Evolutionary conservation across 2,797 vertebrate genomes (phyloP).

Genomic region (Gastrophryne carolinensis): DNA sequence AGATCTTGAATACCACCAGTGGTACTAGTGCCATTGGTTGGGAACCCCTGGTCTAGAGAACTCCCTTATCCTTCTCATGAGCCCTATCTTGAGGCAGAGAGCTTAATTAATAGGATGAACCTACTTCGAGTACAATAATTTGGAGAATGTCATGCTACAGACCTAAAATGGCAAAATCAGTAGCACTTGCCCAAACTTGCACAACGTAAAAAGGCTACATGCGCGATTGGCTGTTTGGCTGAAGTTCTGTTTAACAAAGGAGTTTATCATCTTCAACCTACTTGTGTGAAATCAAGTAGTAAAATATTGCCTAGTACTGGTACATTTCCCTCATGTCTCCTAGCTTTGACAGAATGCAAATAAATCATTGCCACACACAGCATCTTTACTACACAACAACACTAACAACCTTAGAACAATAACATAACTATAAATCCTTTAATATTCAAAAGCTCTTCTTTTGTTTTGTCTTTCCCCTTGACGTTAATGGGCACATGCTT

Average conservation of each 20-base stretch:
- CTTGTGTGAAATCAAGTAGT: neutral
- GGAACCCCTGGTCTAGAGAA: too few species aligned
- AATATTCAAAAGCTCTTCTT: conserved; percentile 48
- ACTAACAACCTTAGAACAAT: conserved; percentile 46
- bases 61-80: too few species aligned
- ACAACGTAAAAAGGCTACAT: too few species aligned
- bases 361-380: conserved; percentile 24
- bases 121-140: too few species aligned
- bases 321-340: conserved; percentile 15
- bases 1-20: too few species aligned
- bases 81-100: too few species aligned
- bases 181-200: too few species aligned
- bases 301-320: conserved; percentile 2
- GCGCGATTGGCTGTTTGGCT: too few species aligned
- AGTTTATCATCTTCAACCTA: conserved; percentile 4
- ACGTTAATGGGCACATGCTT: conserved; percentile 50
- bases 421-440: conserved; percentile 44
- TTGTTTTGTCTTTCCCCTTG: conserved; percentile 50
- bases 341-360: conserved; percentile 4
- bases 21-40: too few species aligned
- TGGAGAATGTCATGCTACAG: too few species aligned
- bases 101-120: too few species aligned
- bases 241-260: neutral
- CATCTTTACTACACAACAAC: conserved; percentile 41
- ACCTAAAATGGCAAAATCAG: too few species aligned